A percentile compares a stretch with the other conserved stretches of the same genome.
Conservation (phyloP, 2,888 invertebrate species). For the Calephelis perditalis region DNA sequence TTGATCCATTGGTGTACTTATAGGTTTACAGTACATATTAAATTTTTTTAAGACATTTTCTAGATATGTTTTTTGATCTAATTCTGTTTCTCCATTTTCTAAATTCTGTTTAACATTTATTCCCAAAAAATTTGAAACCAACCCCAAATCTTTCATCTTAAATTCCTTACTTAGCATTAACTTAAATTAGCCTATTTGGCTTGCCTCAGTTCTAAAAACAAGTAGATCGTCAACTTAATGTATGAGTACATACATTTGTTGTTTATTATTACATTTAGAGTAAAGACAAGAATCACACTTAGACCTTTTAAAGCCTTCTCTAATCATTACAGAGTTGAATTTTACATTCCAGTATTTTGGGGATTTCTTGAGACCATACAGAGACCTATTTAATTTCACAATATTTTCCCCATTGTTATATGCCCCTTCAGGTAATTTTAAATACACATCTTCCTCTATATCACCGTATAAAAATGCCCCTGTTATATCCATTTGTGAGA, state of each 20-base stretch:
- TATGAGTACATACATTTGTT: slow-evolving; percentile 24
- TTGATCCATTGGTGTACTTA: slow-evolving; percentile 23
- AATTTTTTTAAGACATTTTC: slow-evolving; percentile 25
- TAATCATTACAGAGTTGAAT: slow-evolving; percentile 28
- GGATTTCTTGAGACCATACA: slow-evolving; percentile 24
- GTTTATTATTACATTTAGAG: slow-evolving; percentile 13
- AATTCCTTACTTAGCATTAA: slow-evolving; percentile 23
- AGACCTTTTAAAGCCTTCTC: slow-evolving; percentile 27
- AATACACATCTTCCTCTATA: slow-evolving; percentile 25
- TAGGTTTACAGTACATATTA: slow-evolving; percentile 26
- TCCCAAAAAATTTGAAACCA: slow-evolving; percentile 25
- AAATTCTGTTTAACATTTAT: slow-evolving; percentile 27
- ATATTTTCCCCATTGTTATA: slow-evolving; percentile 16
- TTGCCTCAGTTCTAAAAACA: neutral
- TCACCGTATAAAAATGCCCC: slow-evolving; percentile 28
- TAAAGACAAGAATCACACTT: slow-evolving; percentile 28
- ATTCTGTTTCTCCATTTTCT: slow-evolving; percentile 3
- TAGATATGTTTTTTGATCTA: too few relatives aligned
- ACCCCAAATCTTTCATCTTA: slow-evolving; percentile 28
- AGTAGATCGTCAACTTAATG: slow-evolving; percentile 28
- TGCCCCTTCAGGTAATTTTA: slow-evolving; percentile 26
- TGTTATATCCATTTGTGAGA: slow-evolving; percentile 27
- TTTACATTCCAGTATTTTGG: slow-evolving; percentile 30
- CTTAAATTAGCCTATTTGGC: neutral
- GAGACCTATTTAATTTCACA: slow-evolving; percentile 24